These are phyloP conservation scores for Heterotilapia buettikoferi DNA, from an alignment of 2,113 vertebrate genomes.

Conservation along the genomic window DNA sequence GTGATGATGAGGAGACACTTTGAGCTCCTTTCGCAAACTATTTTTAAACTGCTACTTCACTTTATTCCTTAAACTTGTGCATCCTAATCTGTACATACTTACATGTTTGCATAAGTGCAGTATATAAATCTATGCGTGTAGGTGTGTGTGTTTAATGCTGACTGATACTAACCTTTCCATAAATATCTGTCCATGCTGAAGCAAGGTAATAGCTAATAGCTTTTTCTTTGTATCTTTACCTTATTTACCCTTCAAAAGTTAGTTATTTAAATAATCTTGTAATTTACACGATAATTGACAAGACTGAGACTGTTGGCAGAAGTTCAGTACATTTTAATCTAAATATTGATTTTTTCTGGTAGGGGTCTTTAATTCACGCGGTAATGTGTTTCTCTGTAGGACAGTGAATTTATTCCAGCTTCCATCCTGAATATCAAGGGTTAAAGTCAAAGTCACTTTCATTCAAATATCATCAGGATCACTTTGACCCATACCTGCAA, in stretches of 20 bases:
- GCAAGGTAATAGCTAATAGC: not conserved
- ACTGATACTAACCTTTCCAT: not conserved
- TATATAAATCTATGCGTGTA: not conserved
- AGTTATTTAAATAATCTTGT: not conserved
- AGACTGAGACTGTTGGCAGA: not conserved
- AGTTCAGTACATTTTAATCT: not conserved
- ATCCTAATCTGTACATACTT: not conserved
- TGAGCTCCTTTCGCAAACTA: conserved; percentile 32
- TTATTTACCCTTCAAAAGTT: not conserved
- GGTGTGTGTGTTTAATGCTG: not conserved
- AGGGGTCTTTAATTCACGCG: not conserved
- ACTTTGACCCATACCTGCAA: not conserved
- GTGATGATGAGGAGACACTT: conserved; percentile 48
- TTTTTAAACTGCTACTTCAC: conserved; percentile 25
- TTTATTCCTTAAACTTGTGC: conserved; percentile 14
- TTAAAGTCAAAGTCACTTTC: not conserved
- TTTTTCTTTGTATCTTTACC: not conserved
- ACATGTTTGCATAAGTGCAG: not conserved
- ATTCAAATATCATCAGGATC: not conserved
- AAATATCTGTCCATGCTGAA: not conserved
- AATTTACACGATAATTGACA: not conserved
- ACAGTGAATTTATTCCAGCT: not conserved
- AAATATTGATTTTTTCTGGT: not conserved
- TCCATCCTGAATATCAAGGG: not conserved
- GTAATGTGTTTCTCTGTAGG: not conserved